Evolutionary conservation across 37 sponge, comb jelly and placozoan species (phyloP).

Genomic region (Agelas oroides): DNA sequence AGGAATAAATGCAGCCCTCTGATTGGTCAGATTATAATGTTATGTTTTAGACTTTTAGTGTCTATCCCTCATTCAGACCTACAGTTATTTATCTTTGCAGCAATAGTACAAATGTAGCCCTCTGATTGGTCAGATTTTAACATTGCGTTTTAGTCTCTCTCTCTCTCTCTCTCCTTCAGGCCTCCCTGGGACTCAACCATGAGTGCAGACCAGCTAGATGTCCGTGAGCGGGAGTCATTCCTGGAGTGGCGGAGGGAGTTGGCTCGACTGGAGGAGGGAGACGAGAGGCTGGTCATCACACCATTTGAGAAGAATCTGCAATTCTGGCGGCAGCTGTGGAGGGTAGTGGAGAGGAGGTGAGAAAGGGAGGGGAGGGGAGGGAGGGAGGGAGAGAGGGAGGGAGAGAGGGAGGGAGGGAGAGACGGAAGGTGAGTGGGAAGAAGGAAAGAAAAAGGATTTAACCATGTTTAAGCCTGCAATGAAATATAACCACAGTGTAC

Average conservation of each 20-base stretch:
- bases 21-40: no score
- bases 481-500: no score
- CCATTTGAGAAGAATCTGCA: constrained; percentile 81
- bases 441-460: background rate
- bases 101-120: no score
- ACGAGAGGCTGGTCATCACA: constrained; percentile 70
- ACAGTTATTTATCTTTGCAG: no score
- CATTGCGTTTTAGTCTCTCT: no score
- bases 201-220: constrained; percentile 46
- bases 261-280: constrained; percentile 68
- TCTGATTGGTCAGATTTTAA: no score
- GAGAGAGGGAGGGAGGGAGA: background rate
- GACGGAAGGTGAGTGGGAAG: background rate
- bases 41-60: no score
- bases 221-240: constrained; percentile 58
- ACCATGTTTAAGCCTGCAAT: no score
- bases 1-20: no score
- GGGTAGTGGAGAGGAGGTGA: constrained; percentile 80
- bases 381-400: background rate
- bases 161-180: background rate
- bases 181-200: constrained; percentile 30
- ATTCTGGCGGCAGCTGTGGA: constrained; percentile 84
- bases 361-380: background rate
- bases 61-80: no score
- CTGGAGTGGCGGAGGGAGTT: constrained; percentile 68